Percentiles rank a stretch among this genome's conserved stretches.
Conservation (phyloP, 2,113 vertebrate genomes). For the Pholis gunnellus region DNA sequence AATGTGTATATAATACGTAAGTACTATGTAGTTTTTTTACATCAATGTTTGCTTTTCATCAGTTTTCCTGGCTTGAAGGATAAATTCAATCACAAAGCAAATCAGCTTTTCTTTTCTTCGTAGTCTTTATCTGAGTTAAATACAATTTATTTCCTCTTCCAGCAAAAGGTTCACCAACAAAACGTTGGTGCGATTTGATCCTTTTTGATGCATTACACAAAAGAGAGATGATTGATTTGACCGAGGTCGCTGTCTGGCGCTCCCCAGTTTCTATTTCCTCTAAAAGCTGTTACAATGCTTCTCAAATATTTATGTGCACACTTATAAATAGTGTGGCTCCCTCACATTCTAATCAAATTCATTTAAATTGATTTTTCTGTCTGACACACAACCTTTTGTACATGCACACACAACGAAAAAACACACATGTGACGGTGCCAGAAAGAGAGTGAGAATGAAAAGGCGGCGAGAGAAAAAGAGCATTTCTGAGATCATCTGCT, state of each 20-base stretch:
- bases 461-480: slow-evolving; percentile 48
- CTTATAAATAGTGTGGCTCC: slow-evolving; percentile 5
- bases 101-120: neutral
- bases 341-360: slow-evolving; percentile 46
- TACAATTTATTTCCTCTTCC: neutral
- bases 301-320: slow-evolving; percentile 26
- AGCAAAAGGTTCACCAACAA: slow-evolving; percentile 28
- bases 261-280: slow-evolving; percentile 47
- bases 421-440: slow-evolving; percentile 7
- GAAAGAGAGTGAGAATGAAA: slow-evolving; percentile 33
- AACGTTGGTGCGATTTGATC: slow-evolving; percentile 24
- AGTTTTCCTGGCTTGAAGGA: neutral
- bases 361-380: slow-evolving; percentile 38
- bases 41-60: neutral
- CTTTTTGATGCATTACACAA: slow-evolving; percentile 45
- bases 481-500: slow-evolving; percentile 46
- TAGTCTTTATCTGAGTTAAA: neutral
- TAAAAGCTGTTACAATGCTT: slow-evolving; percentile 39
- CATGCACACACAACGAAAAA: slow-evolving; percentile 8
- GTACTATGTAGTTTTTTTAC: neutral
- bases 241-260: neutral
- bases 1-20: neutral
- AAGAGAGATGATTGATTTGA: slow-evolving; percentile 47
- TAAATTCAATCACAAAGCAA: slow-evolving; percentile 1
- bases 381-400: slow-evolving; percentile 7